Evolutionary conservation across 2,113 vertebrate species (phyloP), one percentile per base, ranked within the genome.

Genomic region (Phaethornis superciliosus): DNA sequence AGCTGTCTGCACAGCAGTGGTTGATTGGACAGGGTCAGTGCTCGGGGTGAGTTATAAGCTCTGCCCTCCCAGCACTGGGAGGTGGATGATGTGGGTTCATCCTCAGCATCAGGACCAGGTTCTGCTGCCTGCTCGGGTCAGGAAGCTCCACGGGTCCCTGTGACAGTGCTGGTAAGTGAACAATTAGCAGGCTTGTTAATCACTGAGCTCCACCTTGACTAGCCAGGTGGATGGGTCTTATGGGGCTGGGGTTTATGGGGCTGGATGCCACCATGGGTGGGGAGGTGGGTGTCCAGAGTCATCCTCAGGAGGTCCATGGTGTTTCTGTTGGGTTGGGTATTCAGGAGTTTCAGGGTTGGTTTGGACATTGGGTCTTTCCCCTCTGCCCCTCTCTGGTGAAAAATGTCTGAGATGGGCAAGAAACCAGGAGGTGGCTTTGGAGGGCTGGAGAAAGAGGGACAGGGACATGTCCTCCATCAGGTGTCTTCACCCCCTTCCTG

Each of bases 391-490:
- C 46, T 47, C 46, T 21, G 46, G 19, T 47, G 46, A 47, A 44
- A 9, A 47, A 33, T 10, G 40, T 2, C 44, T 28, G 62, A 54
- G 23, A 9, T n/a, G 17, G 67, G 35, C 15, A 47, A 10, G 28
- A 35, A 28, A 5, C 2, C 67, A 47, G 44, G 18, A 49, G 23
- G 23, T 17, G 71, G 32, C 32, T 68, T 30, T 40, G 6, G 33
- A 51, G 18, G 58, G 59, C 30, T 54, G 8, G 58, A 44, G 54
- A 8, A 59, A 51, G 33, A 69, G 9, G 32, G 33, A 32, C 40
- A 40, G 10, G 0, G 8, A 19, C 0, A 0, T 19, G 54, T 14
- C 28, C 33, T 35, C 19, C 30, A 2, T 0, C 24, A 30, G 51
- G 26, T 16, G 1, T 7, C 40, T 18, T 2, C 28, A 10, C 15